Base-by-base conservation (phyloP, 2,888 invertebrate species). In the Venustoraphidia nigricollis region DNA sequence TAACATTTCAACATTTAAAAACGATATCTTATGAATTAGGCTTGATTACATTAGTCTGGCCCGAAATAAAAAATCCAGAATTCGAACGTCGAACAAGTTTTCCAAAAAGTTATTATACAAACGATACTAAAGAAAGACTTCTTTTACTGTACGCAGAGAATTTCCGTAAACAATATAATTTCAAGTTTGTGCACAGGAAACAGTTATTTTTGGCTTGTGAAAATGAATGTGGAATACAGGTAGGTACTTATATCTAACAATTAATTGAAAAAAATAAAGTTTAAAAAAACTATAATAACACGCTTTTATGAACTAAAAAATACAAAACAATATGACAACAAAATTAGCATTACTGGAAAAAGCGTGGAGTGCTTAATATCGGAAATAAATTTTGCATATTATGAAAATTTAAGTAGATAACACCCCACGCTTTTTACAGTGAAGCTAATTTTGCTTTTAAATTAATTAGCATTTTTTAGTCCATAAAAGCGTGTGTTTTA, bases 171-270 rank as follows among this genome's bases (percentile, higher is more conserved):
- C 87, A 88, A 58, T 84, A 76, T 64, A 66, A 69, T 47, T 66
- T 70, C 47, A 67, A 71, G 44, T 79, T 72, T 63, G 71, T 73
- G 1, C 63, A 74, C 34, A 71, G 83, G 45, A 77, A 77, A 52
- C 81, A 83, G 1, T 59, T 86, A 47, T 69, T 87, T 40, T 61
- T 89, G 47, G 83, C 81, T 45, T 73, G 77, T 41, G 77, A 79
- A 45, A 89, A 89, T 61, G 88, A 88, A 66, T 86, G 83, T 59
- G 78, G 77, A 44, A 69, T 85, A 51, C 81, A 84, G 77, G 87
- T 85, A 84, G 77, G 87, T 85, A 65, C 55, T 53, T 49, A 46
- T 48, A 10, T 10, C 10, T 42, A 11, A 35, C 10, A 35, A 43
- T 42, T 36, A 36, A 9, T 13, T 17, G 5, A 10, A 13, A 13